These are phyloP conservation scores for Trilocha varians DNA, from an alignment of 2,888 invertebrate species.

Conservation along the genomic window DNA sequence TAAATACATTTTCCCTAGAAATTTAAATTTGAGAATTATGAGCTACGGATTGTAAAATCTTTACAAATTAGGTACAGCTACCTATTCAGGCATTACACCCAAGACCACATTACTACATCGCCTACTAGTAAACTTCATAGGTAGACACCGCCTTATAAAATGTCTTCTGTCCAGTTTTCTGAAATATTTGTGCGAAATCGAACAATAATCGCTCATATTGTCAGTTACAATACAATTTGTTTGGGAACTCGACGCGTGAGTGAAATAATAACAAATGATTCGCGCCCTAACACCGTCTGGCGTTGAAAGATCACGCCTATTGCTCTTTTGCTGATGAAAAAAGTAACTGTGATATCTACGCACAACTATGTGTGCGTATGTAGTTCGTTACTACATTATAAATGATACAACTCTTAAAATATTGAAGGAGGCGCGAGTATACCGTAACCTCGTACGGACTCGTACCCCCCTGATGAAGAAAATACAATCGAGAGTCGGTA, in stretches of 20 bases:
- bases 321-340: slow-evolving; percentile 66
- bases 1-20: no score
- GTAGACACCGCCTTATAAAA: neutral
- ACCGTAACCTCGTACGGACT: no score
- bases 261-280: slow-evolving; percentile 73
- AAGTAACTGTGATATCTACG: slow-evolving; percentile 23
- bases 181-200: slow-evolving; percentile 60
- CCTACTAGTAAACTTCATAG: neutral
- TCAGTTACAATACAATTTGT: slow-evolving; percentile 73
- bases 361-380: neutral
- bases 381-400: slow-evolving; percentile 20
- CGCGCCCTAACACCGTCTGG: slow-evolving; percentile 70
- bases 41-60: no score
- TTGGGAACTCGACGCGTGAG: slow-evolving; percentile 67
- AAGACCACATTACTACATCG: no score
- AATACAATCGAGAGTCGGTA: no score
- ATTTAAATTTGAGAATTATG: no score
- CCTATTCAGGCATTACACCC: no score
- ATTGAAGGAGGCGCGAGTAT: no score
- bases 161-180: slow-evolving; percentile 2
- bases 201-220: slow-evolving; percentile 71
- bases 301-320: slow-evolving; percentile 73
- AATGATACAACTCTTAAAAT: slow-evolving; percentile 20
- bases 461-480: no score
- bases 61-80: no score